Percentiles rank a stretch among this genome's conserved stretches.
phyloP scores from a whole-genome alignment of 2,113 vertebrate species.

The Anseranas semipalmata region DNA sequence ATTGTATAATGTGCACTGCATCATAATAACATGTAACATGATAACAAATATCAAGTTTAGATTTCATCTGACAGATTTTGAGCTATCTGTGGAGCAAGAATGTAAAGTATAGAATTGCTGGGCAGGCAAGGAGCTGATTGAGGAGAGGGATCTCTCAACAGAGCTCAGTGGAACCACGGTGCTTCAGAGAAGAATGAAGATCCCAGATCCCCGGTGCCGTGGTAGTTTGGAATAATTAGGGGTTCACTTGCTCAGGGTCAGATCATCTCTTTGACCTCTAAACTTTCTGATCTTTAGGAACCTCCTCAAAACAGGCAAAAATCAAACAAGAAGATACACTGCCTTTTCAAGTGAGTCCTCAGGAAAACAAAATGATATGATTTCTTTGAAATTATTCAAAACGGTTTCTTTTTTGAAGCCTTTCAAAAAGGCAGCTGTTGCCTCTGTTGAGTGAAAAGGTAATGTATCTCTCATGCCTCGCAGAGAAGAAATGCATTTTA shows the following conservation, averaged over 20 bases:
- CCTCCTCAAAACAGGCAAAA: background rate
- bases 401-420: background rate
- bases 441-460: background rate
- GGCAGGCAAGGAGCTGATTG: slow-evolving; percentile 13
- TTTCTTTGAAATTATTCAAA: background rate
- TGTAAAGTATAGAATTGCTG: background rate
- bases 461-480: background rate
- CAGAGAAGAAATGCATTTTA: background rate
- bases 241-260: slow-evolving; percentile 50
- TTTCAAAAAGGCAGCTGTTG: background rate
- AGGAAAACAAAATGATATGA: background rate
- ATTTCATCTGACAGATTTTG: background rate
- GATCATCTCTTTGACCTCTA: slow-evolving; percentile 8
- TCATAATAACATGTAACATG: background rate
- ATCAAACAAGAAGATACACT: background rate
- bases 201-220: background rate
- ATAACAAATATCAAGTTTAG: background rate
- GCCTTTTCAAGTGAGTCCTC: background rate
- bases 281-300: slow-evolving; percentile 51
- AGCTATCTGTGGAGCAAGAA: slow-evolving; percentile 1
- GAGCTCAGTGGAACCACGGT: slow-evolving; percentile 4
- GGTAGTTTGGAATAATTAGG: slow-evolving; percentile 28
- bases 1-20: background rate
- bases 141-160: slow-evolving; percentile 62
- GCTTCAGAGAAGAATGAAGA: slow-evolving; percentile 26